Conservation (phyloP, 2,888 invertebrate genomes). For the Baronia brevicornis region DNA sequence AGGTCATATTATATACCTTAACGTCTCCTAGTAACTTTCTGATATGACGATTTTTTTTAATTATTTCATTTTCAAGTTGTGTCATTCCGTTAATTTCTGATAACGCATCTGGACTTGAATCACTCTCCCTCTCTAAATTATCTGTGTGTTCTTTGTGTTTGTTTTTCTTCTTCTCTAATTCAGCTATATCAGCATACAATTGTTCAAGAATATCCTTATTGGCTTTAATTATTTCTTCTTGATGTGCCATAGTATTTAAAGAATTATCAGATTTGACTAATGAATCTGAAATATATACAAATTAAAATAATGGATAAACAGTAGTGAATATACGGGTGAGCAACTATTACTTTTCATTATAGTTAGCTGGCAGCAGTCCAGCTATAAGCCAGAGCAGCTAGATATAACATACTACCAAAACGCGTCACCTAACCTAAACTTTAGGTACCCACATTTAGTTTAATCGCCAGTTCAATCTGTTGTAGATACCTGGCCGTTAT, state of each 20-base stretch:
- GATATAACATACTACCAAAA: no score
- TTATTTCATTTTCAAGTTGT: conserved; percentile 70
- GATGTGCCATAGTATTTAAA: conserved; percentile 51
- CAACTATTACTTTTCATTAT: no score
- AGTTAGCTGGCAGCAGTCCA: no score
- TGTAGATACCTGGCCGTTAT: no score
- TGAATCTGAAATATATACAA: conserved; percentile 34
- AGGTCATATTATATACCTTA: no score
- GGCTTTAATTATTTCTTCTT: conserved; percentile 63
- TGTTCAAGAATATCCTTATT: conserved; percentile 65
- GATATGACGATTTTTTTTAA: conserved; percentile 85
- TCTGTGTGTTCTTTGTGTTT: conserved; percentile 34
- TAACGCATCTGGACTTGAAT: conserved; percentile 58
- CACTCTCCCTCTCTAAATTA: conserved; percentile 46
- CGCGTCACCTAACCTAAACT: no score
- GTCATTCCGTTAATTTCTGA: conserved; percentile 59
- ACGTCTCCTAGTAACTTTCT: conserved; percentile 83
- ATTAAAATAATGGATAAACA: conserved; percentile 13
- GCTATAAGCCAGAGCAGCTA: no score
- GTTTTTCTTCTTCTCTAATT: conserved; percentile 47
- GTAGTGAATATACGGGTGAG: no score
- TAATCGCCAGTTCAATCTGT: no score
- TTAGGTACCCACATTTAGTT: no score
- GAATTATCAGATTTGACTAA: conserved; percentile 40
- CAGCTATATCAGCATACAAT: conserved; percentile 51